Percentiles rank a stretch among this genome's conserved stretches.
Evolutionary conservation across 2,113 vertebrate genomes (phyloP).

Genomic region (Accipiter cooperii): DNA sequence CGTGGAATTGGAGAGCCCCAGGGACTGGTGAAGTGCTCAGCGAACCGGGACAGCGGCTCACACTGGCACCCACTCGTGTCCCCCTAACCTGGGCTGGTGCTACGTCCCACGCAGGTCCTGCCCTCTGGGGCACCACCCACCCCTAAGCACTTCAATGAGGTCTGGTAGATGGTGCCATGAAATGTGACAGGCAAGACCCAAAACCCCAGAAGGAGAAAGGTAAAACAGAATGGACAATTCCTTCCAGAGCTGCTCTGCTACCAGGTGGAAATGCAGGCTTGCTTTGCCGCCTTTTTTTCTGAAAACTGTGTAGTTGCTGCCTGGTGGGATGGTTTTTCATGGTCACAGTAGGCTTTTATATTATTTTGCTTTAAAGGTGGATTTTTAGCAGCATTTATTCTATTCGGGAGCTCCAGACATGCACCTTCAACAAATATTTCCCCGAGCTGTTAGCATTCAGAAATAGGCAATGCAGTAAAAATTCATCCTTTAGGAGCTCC

Average conservation of each 20-base stretch:
- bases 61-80: neutral
- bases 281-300: neutral
- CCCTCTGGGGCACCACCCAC: neutral
- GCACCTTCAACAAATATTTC: neutral
- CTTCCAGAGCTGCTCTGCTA: neutral
- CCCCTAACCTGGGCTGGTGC: neutral
- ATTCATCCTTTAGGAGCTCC: neutral
- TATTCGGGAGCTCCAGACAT: neutral
- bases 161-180: neutral
- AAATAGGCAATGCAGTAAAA: neutral
- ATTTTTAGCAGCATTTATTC: neutral
- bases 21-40: slow-evolving; percentile 56
- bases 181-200: neutral
- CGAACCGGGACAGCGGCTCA: neutral
- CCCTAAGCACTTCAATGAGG: neutral
- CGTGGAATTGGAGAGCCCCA: slow-evolving; percentile 52
- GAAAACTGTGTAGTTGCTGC: neutral
- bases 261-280: neutral
- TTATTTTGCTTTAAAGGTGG: neutral
- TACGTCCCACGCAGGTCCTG: rapidly evolving
- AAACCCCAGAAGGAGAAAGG: neutral
- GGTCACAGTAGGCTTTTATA: neutral
- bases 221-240: neutral
- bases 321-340: neutral
- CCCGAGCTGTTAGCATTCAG: neutral